Percentiles rank a stretch among this genome's conserved stretches.
Evolutionary conservation across 2,797 vertebrate genomes (phyloP).

Genomic region (Urosaurus nigricauda): DNA sequence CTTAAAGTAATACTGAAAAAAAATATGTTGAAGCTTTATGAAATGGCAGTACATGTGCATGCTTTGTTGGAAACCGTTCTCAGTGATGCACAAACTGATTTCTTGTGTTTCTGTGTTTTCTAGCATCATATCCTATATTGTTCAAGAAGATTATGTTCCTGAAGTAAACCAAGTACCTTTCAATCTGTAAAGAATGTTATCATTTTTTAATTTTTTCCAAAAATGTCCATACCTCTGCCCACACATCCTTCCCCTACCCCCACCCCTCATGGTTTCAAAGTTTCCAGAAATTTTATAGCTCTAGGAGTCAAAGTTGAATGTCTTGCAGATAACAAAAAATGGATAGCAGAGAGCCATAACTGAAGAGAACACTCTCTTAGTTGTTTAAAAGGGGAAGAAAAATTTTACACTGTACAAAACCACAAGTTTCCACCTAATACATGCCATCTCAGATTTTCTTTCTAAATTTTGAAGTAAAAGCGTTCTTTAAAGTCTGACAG

Average conservation of each 20-base stretch:
- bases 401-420: rapidly evolving
- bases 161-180: too few species aligned
- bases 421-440: background rate
- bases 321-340: background rate
- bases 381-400: background rate
- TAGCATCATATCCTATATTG: background rate
- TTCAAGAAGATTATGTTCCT: background rate
- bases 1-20: background rate
- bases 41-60: background rate
- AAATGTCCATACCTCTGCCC: too few species aligned
- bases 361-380: background rate
- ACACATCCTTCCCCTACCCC: too few species aligned
- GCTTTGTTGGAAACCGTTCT: background rate
- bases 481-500: slow-evolving; percentile 12
- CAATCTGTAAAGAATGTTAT: too few species aligned
- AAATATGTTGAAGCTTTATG: background rate
- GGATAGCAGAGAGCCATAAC: background rate
- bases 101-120: background rate
- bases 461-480: slow-evolving; percentile 31
- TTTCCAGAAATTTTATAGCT: too few species aligned
- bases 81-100: background rate
- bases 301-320: background rate
- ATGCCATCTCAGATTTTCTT: slow-evolving; percentile 17
- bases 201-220: too few species aligned
- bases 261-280: too few species aligned